Evolutionary conservation across 53 echinoderm and acorn worm species (phyloP), one percentile per base, ranked within the genome.

Genomic region (Paracentrotus lividus): DNA sequence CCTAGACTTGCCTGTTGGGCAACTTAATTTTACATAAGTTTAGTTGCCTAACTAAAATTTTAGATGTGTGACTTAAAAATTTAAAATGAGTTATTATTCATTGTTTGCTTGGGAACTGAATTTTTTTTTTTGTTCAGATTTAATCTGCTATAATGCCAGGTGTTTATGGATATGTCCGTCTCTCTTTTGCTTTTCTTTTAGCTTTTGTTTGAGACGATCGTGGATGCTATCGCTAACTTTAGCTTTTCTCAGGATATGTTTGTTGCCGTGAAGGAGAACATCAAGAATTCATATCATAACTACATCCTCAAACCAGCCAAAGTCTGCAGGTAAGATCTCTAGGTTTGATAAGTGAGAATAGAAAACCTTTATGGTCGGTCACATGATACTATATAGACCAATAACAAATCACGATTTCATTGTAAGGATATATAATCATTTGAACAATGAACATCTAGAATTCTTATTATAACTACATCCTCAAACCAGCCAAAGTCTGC

Each of bases 401-500:
- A n/a, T n/a, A n/a, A n/a, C n/a, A n/a, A n/a, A n/a, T n/a, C n/a
- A n/a, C n/a, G n/a, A n/a, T n/a, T n/a, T n/a, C n/a, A n/a, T n/a
- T n/a, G n/a, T n/a, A n/a, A n/a, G n/a, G n/a, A n/a, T n/a, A n/a
- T n/a, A n/a, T n/a, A n/a, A n/a, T n/a, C n/a, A n/a, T n/a, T n/a
- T n/a, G n/a, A n/a, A n/a, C n/a, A n/a, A n/a, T n/a, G 58, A 93
- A 95, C 53, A 96, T 99, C 90, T 67, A 90, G 51, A 96, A 96
- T 44, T 96, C 97, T 2, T 99, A 97, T 90, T 94, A 97, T 85
- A 99, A 99, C 93, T 97, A 95, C 90, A 97, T 97, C 93, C 96
- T 99, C 85, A 97, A 97, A 61, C 97, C 97, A 64, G 93, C 85
- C 88, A 96, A 96, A 86, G 94, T 96, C 91, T 96, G 95, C 96